Evolutionary conservation across 2,113 vertebrate genomes (phyloP), one percentile per base, ranked within the genome.

Genomic region (Channa argus): DNA sequence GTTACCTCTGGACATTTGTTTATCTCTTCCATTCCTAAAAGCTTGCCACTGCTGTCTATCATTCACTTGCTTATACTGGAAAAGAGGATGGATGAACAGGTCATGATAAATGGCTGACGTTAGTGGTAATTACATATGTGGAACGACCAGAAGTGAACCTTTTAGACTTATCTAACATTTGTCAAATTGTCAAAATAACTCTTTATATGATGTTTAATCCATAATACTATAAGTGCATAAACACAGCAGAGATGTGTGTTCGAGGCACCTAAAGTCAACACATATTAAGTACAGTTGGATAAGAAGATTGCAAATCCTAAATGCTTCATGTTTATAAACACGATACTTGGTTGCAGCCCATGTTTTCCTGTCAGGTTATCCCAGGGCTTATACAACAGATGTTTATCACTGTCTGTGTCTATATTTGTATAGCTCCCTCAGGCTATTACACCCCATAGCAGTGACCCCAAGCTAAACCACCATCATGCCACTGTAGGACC

Each of bases 151-250:
- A 83, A 86, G 77, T 69, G 45, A 84, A 67, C 69, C 58, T 86
- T 87, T 87, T 63, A 78, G 50, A 75, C 46, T 82, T 85, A 86
- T 89, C 81, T 79, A 63, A 56, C 55, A 73, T 86, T 74, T 47
- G 71, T 77, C 39, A 78, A 66, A 72, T 69, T 83, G 81, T 83
- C 90, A 86, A 77, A 87, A 71, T 8, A 76, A 71, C 82, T 69
- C 59, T 74, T 83, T 36, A 77, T 69, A n/a, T 64, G 33, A 78
- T 15, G 44, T 46, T 77, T 64, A 73, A 82, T 86, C 61, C 65
- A 71, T 37, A 47, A 56, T 33, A 46, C 54, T 37, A 51, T 70
- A 45, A 37, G 45, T 71, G 59, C 55, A 72, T 62, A 72, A 67
- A 74, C 63, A 80, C 39, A 36, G 6, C 15, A 9, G 47, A 63